Evolutionary conservation across 2,113 vertebrate genomes (phyloP).

Genomic region (Rynchops niger): DNA sequence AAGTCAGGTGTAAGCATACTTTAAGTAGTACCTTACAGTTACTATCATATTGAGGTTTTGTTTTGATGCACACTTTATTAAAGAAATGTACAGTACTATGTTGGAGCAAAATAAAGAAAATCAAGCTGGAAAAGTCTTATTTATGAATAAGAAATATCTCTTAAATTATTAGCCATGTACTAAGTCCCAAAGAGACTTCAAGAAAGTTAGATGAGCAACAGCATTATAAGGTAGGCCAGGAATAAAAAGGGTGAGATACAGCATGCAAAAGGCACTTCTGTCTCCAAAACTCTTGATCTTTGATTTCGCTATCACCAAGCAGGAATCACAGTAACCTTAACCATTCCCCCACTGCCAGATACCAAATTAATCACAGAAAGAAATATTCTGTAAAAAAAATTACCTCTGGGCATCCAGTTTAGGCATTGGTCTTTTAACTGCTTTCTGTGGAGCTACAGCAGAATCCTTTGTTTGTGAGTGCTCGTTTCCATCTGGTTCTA

Average conservation of each 20-base stretch:
- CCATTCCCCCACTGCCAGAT: not conserved
- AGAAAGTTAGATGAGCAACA: not conserved
- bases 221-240: not conserved
- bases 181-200: not conserved
- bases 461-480: constrained; percentile 78
- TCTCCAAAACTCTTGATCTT: not conserved
- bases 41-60: not conserved
- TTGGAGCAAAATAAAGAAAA: not conserved
- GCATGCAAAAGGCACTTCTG: not conserved
- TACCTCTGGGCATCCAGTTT: constrained; percentile 91
- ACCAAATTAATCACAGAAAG: not conserved
- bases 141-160: not conserved
- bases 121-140: not conserved
- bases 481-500: constrained; percentile 68
- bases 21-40: not conserved
- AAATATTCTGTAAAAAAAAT: not conserved
- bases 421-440: constrained; percentile 83
- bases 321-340: not conserved
- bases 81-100: not conserved
- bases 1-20: not conserved
- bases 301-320: not conserved
- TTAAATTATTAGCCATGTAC: not conserved
- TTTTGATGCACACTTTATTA: not conserved
- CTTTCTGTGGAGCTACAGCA: constrained; percentile 75
- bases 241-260: not conserved